Evolutionary conservation across 2,113 vertebrate species (phyloP).

Genomic region (Lophochroa leadbeateri): DNA sequence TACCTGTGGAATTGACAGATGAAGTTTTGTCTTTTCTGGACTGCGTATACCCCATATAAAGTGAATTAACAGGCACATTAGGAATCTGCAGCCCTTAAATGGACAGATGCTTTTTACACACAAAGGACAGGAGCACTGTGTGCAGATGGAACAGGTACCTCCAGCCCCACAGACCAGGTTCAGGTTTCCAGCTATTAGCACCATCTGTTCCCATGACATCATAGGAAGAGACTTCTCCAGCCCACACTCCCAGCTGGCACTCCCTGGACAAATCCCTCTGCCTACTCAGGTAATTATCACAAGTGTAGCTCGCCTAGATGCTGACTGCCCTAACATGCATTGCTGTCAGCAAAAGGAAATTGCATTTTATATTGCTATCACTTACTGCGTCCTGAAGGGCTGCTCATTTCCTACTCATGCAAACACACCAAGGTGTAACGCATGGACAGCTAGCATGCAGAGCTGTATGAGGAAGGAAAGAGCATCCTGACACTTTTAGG

Average conservation of each 20-base stretch:
- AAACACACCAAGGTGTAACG: not conserved
- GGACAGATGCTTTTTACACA: not conserved
- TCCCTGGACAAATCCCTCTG: not conserved
- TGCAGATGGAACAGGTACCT: not conserved
- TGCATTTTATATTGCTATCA: not conserved
- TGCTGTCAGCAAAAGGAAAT: not conserved
- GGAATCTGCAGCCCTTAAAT: not conserved
- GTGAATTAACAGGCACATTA: not conserved
- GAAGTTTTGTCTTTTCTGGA: not conserved
- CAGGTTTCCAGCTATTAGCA: conserved; percentile 11
- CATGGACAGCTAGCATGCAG: fast-evolving
- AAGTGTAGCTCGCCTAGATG: not conserved
- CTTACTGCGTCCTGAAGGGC: not conserved
- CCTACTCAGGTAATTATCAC: not conserved
- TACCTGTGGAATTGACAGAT: not conserved
- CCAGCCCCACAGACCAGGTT: not conserved
- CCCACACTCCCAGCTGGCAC: not conserved
- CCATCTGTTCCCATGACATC: conserved; percentile 44
- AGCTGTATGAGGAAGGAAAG: not conserved
- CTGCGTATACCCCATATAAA: not conserved
- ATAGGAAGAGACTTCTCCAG: not conserved
- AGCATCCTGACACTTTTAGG: not conserved
- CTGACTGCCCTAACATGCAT: not conserved
- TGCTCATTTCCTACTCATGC: not conserved
- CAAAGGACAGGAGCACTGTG: fast-evolving